Percentiles rank a stretch among this genome's conserved stretches.
Conservation (phyloP, 2,888 invertebrate species). For the Oegoconia quadripuncta region DNA sequence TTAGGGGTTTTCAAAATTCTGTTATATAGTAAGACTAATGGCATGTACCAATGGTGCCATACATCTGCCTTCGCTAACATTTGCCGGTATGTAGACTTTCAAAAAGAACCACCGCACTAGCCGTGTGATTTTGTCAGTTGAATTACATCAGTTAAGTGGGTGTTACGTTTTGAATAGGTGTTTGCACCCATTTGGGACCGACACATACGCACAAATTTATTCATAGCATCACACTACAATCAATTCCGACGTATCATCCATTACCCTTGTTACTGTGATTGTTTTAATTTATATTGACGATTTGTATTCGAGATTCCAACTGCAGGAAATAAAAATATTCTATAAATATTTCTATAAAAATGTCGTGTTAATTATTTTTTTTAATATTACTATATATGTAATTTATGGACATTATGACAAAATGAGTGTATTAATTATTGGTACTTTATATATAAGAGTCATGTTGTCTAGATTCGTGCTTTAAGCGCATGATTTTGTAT, state of each 20-base stretch:
- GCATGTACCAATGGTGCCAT: too few relatives aligned
- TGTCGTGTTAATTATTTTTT: slow-evolving; percentile 42
- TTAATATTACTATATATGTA: slow-evolving; percentile 38
- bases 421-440: slow-evolving; percentile 36
- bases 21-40: too few relatives aligned
- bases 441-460: slow-evolving; percentile 33
- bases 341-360: slow-evolving; percentile 32
- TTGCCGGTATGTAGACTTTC: too few relatives aligned
- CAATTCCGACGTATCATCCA: slow-evolving; percentile 48
- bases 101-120: too few relatives aligned
- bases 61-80: too few relatives aligned
- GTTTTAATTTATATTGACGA: slow-evolving; percentile 56
- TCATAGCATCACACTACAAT: slow-evolving; percentile 55
- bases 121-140: too few relatives aligned
- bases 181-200: too few relatives aligned
- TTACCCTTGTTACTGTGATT: slow-evolving; percentile 74
- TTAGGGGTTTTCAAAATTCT: too few relatives aligned
- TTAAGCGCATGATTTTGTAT: slow-evolving; percentile 69
- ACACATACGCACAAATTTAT: slow-evolving; percentile 31
- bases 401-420: slow-evolving; percentile 27
- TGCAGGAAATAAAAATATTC: slow-evolving; percentile 40
- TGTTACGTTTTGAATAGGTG: too few relatives aligned
- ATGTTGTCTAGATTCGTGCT: slow-evolving; percentile 66
- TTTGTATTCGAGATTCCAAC: slow-evolving; percentile 55
- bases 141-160: too few relatives aligned